A percentile compares a stretch with the other conserved stretches of the same genome.
Conservation (phyloP, 2,888 invertebrate species). For the Xestia xanthographa region DNA sequence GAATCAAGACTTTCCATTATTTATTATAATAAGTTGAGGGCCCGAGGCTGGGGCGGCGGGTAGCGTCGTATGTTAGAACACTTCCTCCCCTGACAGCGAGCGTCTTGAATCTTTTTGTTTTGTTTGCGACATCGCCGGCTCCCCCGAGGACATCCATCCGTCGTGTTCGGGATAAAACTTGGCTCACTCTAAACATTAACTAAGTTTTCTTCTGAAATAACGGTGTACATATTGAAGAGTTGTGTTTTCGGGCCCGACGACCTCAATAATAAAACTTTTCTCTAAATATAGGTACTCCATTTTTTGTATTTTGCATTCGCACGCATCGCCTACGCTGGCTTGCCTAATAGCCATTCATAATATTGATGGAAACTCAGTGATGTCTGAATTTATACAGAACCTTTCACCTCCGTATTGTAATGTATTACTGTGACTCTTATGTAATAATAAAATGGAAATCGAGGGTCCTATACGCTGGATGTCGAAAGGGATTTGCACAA, state of each 20-base stretch:
- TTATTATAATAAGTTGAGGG: constrained; percentile 61
- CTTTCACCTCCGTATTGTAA: constrained; percentile 33
- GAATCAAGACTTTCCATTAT: constrained; percentile 67
- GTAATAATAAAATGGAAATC: constrained; percentile 55
- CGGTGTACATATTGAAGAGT: constrained; percentile 52
- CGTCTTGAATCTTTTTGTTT: constrained; percentile 76
- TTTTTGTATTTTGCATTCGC: constrained; percentile 52
- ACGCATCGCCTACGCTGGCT: constrained; percentile 6
- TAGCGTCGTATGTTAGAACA: constrained; percentile 64
- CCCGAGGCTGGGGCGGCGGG: constrained; percentile 1
- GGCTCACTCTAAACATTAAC: constrained; percentile 72
- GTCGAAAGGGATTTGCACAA: constrained; percentile 46
- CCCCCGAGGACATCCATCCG: constrained; percentile 73
- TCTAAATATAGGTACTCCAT: constrained; percentile 32
- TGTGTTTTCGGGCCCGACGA: constrained; percentile 36
- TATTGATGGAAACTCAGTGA: constrained; percentile 51
- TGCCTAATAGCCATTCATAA: constrained; percentile 56
- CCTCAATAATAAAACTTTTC: constrained; percentile 45
- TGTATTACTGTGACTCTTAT: constrained; percentile 28
- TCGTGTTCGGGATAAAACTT: constrained; percentile 71
- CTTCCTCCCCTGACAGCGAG: constrained; percentile 71
- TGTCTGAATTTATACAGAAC: constrained; percentile 49
- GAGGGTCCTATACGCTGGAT: constrained; percentile 21
- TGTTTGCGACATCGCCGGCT: constrained; percentile 70
- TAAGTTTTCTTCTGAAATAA: constrained; percentile 64